These are phyloP conservation scores for Athalia rosae DNA, from an alignment of 2,888 invertebrate species.

Conservation along the genomic window DNA sequence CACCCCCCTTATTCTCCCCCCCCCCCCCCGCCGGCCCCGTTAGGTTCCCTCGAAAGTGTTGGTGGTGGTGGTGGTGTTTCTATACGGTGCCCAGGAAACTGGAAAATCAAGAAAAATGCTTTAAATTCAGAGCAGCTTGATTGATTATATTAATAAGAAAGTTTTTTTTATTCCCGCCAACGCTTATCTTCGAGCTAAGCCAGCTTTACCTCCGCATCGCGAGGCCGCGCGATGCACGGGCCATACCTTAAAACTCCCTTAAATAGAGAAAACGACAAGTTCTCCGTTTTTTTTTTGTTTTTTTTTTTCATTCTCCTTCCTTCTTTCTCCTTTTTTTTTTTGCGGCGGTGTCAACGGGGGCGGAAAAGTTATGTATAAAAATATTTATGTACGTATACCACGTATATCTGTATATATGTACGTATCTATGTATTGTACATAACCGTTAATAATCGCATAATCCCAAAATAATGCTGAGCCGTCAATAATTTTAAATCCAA, in stretches of 20 bases:
- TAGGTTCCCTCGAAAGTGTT: background rate
- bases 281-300: too few relatives aligned
- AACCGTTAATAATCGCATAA: too few relatives aligned
- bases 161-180: slow-evolving; percentile 53
- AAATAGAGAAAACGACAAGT: slow-evolving; percentile 5
- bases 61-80: background rate
- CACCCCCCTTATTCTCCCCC: slow-evolving; percentile 41
- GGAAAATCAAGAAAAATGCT: slow-evolving; percentile 58
- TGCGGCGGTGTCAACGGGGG: too few relatives aligned
- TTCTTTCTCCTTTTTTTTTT: too few relatives aligned
- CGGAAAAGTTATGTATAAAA: background rate
- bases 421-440: too few relatives aligned
- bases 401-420: too few relatives aligned
- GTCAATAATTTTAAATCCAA: too few relatives aligned
- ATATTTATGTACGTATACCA: background rate
- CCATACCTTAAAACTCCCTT: slow-evolving; percentile 10
- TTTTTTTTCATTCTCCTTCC: background rate
- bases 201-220: slow-evolving; percentile 53
- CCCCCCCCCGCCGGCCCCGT: slow-evolving; percentile 15
- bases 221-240: background rate
- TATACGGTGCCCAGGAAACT: slow-evolving; percentile 39
- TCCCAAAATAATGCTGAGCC: too few relatives aligned
- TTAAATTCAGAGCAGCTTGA: slow-evolving; percentile 63
- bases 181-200: slow-evolving; percentile 28
- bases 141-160: slow-evolving; percentile 69